Evolutionary conservation across 2,888 invertebrate genomes (phyloP).

Genomic region (Eucera pruinosa): DNA sequence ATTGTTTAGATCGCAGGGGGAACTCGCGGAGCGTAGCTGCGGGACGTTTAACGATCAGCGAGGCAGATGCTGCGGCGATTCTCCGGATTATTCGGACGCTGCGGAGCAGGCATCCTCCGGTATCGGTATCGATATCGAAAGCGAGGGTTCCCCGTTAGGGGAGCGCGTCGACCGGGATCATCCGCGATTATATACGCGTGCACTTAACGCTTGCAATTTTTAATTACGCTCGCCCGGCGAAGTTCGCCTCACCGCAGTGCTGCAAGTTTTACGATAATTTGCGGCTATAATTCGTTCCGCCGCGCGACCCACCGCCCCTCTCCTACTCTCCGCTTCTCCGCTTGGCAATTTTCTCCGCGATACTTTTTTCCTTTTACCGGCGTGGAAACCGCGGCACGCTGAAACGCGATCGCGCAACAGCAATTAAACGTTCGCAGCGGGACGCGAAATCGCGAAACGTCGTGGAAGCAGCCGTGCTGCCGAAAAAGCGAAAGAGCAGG

Average conservation of each 20-base stretch:
- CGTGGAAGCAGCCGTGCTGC: no score
- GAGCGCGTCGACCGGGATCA: conserved; percentile 10
- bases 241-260: not conserved
- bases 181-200: conserved; percentile 37
- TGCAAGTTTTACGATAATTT: conserved; percentile 51
- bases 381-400: not conserved
- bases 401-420: conserved; percentile 11
- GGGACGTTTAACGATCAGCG: conserved; percentile 38
- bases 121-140: conserved; percentile 43
- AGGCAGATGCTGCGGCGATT: conserved; percentile 27
- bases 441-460: conserved; percentile 18
- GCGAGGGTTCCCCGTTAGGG: conserved; percentile 14
- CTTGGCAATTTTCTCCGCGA: not conserved
- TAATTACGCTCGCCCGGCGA: conserved; percentile 41
- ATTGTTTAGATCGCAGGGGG: no score
- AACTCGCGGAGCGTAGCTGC: no score
- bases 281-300: conserved; percentile 37
- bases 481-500: no score
- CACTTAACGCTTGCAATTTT: conserved; percentile 60
- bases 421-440: conserved; percentile 30
- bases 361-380: not conserved
- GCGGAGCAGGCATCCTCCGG: no score
- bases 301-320: no score
- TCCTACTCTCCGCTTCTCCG: no score
- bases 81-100: no score